Base-by-base conservation (phyloP, 2,888 invertebrate species). In the Chouioia cunea region DNA sequence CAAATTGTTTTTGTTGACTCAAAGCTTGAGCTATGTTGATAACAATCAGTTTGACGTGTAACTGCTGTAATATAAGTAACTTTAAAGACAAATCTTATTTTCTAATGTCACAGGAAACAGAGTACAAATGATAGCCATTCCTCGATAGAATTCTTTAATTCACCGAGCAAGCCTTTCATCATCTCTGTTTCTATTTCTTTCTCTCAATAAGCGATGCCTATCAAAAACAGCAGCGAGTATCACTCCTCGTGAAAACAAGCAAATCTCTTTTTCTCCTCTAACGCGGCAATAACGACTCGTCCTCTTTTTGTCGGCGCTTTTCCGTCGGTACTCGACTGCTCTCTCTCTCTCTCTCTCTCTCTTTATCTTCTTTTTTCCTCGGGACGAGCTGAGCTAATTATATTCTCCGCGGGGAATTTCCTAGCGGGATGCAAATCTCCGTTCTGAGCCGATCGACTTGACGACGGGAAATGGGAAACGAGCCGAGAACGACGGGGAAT, bases 391-490 rank as follows among this genome's bases (percentile, higher is more conserved):
- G 14, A 47, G 65, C 46, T 72, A 67, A 70, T 70, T 74, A 67
- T 69, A 71, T 69, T 69, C 46, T 27, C 54, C 27, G 27, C 47
- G 44, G 12, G 43, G 65, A 64, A 65, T 48, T 65, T 60, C 54
- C 22, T 50, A 46, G 50, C 62, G 58, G 66, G 67, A 67, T 65
- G 57, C 53, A 74, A 65, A 70, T 70, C 66, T 68, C 44, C 18
- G 56, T 6, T 54, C 44, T 20, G 44, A 43, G 16, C 6, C 50
- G 59, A 69, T 64, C 46, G 56, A 60, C 54, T 56, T 8, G 43
- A 22, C 20, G 53, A 48, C 56, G 60, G 64, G 47, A 67, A 64
- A 53, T 57, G 23, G 27, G 44, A 43, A 22, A 22, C 44, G 59
- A 23, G 50, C 16, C 22, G 43, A 43, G 63, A 6, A 36, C 36